Evolutionary conservation across 2,113 vertebrate species (phyloP).

Genomic region (Budorcas taxicolor): DNA sequence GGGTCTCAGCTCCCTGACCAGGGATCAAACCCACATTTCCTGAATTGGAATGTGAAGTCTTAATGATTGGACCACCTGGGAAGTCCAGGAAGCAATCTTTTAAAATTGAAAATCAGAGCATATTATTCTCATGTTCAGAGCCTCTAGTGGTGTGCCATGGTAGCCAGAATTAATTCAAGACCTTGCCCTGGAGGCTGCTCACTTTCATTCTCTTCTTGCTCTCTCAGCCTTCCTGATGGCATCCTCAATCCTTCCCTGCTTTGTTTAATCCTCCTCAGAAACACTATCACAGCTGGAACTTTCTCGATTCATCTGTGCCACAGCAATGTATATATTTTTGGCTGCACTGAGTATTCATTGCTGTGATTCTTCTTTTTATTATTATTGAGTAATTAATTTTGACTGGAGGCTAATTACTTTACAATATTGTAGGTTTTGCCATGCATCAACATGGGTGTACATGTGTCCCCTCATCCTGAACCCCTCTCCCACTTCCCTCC

Average conservation of each 20-base stretch:
- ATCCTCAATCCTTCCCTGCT: not conserved
- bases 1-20: not conserved
- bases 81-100: not conserved
- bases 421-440: not conserved
- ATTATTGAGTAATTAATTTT: not conserved
- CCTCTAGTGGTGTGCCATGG: rapidly evolving
- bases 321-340: not conserved
- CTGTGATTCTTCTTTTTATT: not conserved
- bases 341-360: not conserved
- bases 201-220: not conserved
- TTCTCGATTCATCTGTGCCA: not conserved
- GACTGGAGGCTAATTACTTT: not conserved
- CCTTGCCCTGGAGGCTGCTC: not conserved
- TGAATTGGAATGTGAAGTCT: not conserved
- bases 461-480: not conserved
- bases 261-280: not conserved
- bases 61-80: not conserved
- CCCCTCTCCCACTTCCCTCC: rapidly evolving
- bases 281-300: not conserved
- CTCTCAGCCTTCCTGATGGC: rapidly evolving
- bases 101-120: not conserved
- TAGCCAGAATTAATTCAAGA: not conserved
- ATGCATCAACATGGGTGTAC: not conserved
- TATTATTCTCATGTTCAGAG: not conserved
- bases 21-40: not conserved